Percentiles rank a stretch among this genome's conserved stretches.
These are phyloP conservation scores for Euura lappo DNA, from an alignment of 1,140 invertebrate species.

Conservation along the genomic window DNA sequence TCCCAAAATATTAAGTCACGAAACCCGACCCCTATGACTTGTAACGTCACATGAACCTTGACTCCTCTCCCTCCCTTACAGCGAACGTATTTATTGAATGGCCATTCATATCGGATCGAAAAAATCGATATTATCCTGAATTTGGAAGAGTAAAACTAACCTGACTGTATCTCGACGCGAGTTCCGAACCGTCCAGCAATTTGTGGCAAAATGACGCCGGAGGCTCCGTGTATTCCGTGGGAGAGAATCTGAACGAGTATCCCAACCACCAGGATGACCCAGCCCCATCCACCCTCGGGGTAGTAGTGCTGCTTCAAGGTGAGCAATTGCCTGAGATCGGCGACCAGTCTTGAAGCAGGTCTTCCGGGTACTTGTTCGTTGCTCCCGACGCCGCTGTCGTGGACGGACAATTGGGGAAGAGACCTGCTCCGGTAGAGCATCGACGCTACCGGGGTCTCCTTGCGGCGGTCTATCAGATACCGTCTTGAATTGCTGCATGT, in stretches of 20 bases:
- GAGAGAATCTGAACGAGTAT: constrained; percentile 67
- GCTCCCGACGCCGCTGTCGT: constrained; percentile 48
- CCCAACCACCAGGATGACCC: constrained; percentile 69
- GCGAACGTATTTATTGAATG: too few relatives aligned
- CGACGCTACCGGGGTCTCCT: constrained; percentile 27
- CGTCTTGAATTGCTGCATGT: constrained; percentile 10
- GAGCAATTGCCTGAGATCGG: constrained; percentile 63
- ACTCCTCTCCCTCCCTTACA: too few relatives aligned
- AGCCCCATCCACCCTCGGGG: constrained; percentile 79
- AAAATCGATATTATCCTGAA: too few relatives aligned
- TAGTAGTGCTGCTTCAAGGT: constrained; percentile 76
- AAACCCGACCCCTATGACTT: too few relatives aligned
- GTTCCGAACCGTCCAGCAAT: constrained; percentile 60
- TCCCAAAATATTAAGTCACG: too few relatives aligned
- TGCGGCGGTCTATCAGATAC: neutral
- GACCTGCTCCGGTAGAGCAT: constrained; percentile 46
- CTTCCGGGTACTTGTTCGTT: constrained; percentile 48
- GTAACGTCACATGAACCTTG: too few relatives aligned
- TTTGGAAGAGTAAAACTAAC: constrained; percentile 45
- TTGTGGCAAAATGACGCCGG: constrained; percentile 64
- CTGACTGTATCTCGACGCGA: constrained; percentile 58
- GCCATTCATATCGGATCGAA: too few relatives aligned
- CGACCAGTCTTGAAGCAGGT: constrained; percentile 47
- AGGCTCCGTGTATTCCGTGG: constrained; percentile 68
- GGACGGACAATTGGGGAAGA: constrained; percentile 45